Conservation (phyloP, 2,888 invertebrate genomes). For the Oscheius sp. region DNA sequence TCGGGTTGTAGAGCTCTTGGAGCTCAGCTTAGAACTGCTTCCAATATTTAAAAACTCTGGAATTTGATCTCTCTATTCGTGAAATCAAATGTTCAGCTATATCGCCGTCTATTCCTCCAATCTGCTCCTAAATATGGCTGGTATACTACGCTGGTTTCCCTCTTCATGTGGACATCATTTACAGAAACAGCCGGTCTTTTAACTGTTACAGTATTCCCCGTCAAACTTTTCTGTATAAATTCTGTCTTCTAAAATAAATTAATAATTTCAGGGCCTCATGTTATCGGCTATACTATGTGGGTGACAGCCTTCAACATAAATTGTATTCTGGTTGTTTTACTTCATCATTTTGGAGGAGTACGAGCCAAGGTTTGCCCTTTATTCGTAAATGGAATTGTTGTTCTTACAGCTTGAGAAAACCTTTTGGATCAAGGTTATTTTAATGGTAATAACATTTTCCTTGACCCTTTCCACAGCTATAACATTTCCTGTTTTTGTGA, state of each 20-base stretch:
- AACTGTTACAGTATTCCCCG: conserved; percentile 63
- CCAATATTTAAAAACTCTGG: no score
- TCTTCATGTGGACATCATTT: conserved; percentile 48
- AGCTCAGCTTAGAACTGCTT: no score
- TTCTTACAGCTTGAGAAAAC: conserved; percentile 57
- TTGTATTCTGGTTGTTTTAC: conserved; percentile 65
- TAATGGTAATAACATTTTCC: conserved; percentile 60
- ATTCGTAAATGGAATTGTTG: background rate
- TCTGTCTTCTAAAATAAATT: background rate
- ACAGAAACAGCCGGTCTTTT: conserved; percentile 57
- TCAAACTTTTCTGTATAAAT: conserved; percentile 23
- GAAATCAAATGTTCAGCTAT: conserved; percentile 43
- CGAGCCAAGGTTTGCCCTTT: conserved; percentile 46
- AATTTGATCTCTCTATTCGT: background rate
- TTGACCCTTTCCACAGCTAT: conserved; percentile 62
- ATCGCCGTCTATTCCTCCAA: conserved; percentile 51
- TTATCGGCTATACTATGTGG: conserved; percentile 66
- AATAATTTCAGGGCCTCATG: conserved; percentile 60
- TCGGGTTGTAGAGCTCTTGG: no score
- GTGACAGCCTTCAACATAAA: conserved; percentile 69
- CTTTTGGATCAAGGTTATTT: conserved; percentile 61
- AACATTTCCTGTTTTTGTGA: conserved; percentile 20
- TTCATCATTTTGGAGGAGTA: conserved; percentile 66
- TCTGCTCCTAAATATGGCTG: conserved; percentile 39
- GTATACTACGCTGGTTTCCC: conserved; percentile 39